Conservation (phyloP, 2,113 vertebrate species). For the Hippocampus barbouri region DNA sequence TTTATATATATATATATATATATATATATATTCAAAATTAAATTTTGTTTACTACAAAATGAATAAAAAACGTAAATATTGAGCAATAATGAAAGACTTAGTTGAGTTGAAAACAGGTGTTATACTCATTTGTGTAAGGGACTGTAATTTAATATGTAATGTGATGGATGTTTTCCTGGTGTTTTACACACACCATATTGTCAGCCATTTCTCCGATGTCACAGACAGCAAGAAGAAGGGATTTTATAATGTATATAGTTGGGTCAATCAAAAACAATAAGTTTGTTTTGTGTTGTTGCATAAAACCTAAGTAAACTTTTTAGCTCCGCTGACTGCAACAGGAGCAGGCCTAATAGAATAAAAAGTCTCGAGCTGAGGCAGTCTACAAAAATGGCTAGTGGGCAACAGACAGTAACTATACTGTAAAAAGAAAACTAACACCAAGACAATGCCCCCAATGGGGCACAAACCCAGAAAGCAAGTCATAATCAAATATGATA, state of each 20-base stretch:
- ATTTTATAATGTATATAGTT: neutral
- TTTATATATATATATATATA: too few relatives aligned
- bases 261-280: too few relatives aligned
- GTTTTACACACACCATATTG: neutral
- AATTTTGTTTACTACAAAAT: too few relatives aligned
- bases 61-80: too few relatives aligned
- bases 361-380: conserved; percentile 18
- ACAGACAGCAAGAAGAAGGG: neutral
- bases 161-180: neutral
- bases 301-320: neutral
- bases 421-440: conserved; percentile 14
- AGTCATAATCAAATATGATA: neutral
- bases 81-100: too few relatives aligned
- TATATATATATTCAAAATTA: too few relatives aligned
- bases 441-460: conserved; percentile 15
- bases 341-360: neutral
- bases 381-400: conserved; percentile 12
- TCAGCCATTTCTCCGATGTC: neutral
- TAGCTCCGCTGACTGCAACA: neutral
- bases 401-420: conserved; percentile 23
- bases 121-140: neutral
- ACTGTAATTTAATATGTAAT: neutral
- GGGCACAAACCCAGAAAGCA: neutral
- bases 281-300: neutral
- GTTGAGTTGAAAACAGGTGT: neutral